Evolutionary conservation across 2,888 invertebrate genomes (phyloP).

Genomic region (Icerya purchasi): DNA sequence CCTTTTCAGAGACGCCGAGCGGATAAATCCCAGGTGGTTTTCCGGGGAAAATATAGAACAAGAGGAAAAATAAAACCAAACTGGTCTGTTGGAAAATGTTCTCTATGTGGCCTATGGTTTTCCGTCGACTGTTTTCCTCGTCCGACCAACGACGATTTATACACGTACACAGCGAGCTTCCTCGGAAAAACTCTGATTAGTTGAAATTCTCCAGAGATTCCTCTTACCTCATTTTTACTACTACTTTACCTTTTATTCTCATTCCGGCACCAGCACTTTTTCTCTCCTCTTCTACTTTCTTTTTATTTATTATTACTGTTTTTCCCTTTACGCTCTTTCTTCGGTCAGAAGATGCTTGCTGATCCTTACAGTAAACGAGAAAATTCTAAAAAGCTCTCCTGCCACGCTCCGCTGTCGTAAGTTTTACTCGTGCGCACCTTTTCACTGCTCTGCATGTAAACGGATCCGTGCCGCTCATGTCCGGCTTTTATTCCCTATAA

Average conservation of each 20-base stretch:
- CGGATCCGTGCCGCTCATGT: no score
- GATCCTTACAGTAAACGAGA: background rate
- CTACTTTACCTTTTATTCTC: background rate
- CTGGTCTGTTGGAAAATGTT: no score
- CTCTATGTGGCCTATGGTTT: no score
- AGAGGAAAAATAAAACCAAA: background rate
- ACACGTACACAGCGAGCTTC: no score
- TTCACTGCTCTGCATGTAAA: no score
- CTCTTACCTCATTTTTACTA: background rate
- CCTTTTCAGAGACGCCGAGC: background rate
- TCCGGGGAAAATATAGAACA: background rate
- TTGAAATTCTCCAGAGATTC: conserved; percentile 10
- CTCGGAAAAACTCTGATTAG: conserved; percentile 12
- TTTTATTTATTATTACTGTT: background rate
- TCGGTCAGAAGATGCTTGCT: no score
- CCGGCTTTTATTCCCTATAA: no score
- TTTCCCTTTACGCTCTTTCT: background rate
- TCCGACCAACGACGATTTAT: no score
- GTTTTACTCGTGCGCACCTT: no score
- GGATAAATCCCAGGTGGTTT: background rate
- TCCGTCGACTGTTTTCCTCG: no score
- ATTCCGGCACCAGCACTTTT: background rate
- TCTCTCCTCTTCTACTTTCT: background rate
- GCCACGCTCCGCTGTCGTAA: no score
- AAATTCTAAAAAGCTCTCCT: background rate